These are phyloP conservation scores for Trichogramma pretiosum DNA, from an alignment of 1,140 invertebrate genomes.

Conservation along the genomic window DNA sequence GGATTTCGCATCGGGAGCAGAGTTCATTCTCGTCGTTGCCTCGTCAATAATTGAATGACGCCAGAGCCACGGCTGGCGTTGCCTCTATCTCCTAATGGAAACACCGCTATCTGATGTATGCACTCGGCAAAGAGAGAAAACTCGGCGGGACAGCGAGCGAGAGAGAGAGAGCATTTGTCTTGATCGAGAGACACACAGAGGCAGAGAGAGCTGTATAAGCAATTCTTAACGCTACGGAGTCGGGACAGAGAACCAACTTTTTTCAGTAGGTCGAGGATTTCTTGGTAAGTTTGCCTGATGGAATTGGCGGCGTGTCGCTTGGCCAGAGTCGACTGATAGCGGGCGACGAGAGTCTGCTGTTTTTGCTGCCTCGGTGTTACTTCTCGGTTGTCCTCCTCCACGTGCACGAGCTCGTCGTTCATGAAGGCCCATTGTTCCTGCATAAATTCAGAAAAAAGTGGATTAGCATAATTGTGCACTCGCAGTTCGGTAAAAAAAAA, in stretches of 20 bases:
- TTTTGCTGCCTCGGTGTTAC: slow-evolving; percentile 8
- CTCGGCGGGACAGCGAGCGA: too few relatives aligned
- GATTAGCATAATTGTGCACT: too few relatives aligned
- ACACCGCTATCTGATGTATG: too few relatives aligned
- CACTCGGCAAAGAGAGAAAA: too few relatives aligned
- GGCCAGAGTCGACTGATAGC: slow-evolving; percentile 38
- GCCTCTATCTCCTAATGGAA: slow-evolving; percentile 6
- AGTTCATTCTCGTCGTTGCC: not conserved
- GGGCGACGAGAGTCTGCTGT: slow-evolving; percentile 24
- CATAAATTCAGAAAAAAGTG: too few relatives aligned
- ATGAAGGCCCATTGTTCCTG: too few relatives aligned
- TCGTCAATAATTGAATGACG: not conserved
- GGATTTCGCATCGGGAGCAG: not conserved
- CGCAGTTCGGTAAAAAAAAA: slow-evolving; percentile 11
- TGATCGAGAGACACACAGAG: too few relatives aligned
- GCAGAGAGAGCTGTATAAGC: too few relatives aligned
- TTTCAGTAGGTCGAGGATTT: slow-evolving; percentile 51
- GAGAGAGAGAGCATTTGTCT: too few relatives aligned
- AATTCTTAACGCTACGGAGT: too few relatives aligned
- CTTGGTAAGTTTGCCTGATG: slow-evolving; percentile 50
- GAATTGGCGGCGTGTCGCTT: slow-evolving; percentile 52
- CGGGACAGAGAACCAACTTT: too few relatives aligned
- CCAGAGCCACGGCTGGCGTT: not conserved
- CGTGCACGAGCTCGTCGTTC: slow-evolving; percentile 9
- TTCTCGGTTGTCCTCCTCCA: slow-evolving; percentile 15